A percentile compares a stretch with the other conserved stretches of the same genome.
Conservation (phyloP, 2,888 invertebrate species). For the Doris montereyensis region DNA sequence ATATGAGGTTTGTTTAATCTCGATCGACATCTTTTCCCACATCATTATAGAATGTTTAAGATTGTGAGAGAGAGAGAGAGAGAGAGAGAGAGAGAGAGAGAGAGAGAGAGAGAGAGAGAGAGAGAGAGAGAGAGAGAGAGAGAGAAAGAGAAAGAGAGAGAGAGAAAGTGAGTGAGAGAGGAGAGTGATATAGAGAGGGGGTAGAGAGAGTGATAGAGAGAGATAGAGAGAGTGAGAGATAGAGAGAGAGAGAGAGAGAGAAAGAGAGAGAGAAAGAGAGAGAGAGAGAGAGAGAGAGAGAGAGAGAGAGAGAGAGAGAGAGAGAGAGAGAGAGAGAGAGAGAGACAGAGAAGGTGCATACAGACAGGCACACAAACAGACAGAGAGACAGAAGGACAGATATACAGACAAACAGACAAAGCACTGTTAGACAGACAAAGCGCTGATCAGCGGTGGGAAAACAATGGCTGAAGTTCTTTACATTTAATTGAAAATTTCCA, state of each 20-base stretch:
- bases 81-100: conserved; percentile 16
- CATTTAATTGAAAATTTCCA: too few relatives aligned
- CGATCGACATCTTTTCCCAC: not conserved
- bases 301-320: conserved; percentile 25
- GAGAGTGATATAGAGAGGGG: conserved; percentile 1
- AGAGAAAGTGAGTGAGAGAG: conserved; percentile 2
- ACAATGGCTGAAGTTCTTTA: too few relatives aligned
- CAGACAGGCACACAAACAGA: too few relatives aligned
- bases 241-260: conserved; percentile 25
- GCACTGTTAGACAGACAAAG: too few relatives aligned
- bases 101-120: conserved; percentile 18
- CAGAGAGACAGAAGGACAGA: too few relatives aligned
- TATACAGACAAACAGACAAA: too few relatives aligned
- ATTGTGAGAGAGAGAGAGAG: not conserved
- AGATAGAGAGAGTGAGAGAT: conserved; percentile 15
- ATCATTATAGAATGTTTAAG: not conserved
- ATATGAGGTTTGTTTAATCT: not conserved
- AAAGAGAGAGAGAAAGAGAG: not conserved
- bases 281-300: not conserved
- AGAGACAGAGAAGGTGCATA: too few relatives aligned
- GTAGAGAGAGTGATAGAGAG: not conserved
- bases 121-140: conserved; percentile 18
- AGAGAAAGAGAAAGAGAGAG: conserved; percentile 19
- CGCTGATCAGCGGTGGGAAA: too few relatives aligned
- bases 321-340: conserved; percentile 16